Evolutionary conservation across 1,140 invertebrate genomes (phyloP).

Genomic region (Oncopodura yosiiana): DNA sequence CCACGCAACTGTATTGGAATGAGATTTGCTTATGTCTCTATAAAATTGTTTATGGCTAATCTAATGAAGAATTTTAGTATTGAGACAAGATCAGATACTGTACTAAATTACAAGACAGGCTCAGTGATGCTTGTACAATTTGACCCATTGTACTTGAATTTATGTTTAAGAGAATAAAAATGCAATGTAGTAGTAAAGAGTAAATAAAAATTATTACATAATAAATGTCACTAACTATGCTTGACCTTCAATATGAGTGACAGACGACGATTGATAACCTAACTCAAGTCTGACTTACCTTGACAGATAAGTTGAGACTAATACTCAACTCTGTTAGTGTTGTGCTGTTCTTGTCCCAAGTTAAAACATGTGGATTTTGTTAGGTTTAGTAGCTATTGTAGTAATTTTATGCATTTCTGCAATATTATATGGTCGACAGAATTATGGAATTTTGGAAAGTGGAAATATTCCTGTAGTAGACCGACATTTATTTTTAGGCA

Average conservation of each 20-base stretch:
- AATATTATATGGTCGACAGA: slow-evolving; percentile 28
- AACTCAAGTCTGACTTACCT: no score
- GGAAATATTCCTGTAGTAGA: slow-evolving; percentile 26
- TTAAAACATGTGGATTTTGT: no score
- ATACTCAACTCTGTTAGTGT: no score
- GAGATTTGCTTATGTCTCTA: slow-evolving; percentile 26
- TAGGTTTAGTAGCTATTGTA: no score
- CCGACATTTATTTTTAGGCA: slow-evolving; percentile 24
- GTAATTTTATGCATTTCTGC: neutral
- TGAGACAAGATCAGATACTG: slow-evolving; percentile 13
- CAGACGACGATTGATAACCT: no score
- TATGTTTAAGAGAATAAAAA: no score
- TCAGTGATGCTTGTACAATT: slow-evolving; percentile 13
- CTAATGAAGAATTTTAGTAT: slow-evolving; percentile 22
- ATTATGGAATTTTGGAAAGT: slow-evolving; percentile 30
- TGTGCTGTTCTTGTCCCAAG: no score
- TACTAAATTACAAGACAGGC: slow-evolving; percentile 19
- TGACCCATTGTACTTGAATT: slow-evolving; percentile 19
- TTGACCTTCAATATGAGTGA: no score
- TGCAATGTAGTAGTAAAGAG: no score
- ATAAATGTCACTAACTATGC: no score
- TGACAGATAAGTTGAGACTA: no score
- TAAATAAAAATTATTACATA: no score
- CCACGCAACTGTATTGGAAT: slow-evolving; percentile 31
- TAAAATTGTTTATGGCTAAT: slow-evolving; percentile 19